These are phyloP conservation scores for Amniataba percoides DNA, from an alignment of 2,797 vertebrate genomes.

Conservation along the genomic window DNA sequence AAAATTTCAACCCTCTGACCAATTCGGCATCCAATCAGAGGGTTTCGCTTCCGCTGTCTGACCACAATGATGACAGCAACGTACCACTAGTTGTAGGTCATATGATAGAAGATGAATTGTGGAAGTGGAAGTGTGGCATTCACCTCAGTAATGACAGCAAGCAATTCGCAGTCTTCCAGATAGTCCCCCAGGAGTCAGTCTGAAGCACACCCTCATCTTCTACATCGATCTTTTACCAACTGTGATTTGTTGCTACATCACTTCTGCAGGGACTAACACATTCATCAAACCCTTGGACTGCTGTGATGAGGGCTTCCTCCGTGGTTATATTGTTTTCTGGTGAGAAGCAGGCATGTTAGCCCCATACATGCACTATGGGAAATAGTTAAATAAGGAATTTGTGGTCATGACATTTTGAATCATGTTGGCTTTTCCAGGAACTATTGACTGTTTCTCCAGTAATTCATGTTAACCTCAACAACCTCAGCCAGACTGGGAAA, in stretches of 20 bases:
- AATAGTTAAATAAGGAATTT: constrained; percentile 11
- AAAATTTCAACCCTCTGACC: not conserved
- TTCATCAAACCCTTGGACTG: constrained; percentile 23
- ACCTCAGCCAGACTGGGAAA: not conserved
- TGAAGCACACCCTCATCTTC: constrained; percentile 23
- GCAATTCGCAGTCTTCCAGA: constrained; percentile 28
- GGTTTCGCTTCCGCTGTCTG: constrained; percentile 6
- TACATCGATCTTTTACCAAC: constrained; percentile 25
- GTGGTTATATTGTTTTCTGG: constrained; percentile 13
- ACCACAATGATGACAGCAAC: not conserved
- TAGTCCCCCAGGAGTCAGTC: constrained; percentile 12
- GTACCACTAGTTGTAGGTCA: constrained; percentile 6
- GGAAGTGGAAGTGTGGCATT: constrained; percentile 18
- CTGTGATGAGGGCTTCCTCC: constrained; percentile 10
- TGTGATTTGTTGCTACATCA: constrained; percentile 22
- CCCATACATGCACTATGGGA: not conserved
- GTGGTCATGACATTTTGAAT: constrained; percentile 12
- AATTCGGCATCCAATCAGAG: not conserved
- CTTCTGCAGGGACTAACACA: constrained; percentile 31
- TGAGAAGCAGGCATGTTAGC: not conserved
- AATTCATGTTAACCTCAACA: constrained; percentile 25
- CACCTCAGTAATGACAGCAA: not conserved
- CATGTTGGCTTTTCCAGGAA: not conserved
- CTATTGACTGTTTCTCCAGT: constrained; percentile 4
- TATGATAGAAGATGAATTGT: constrained; percentile 3